Percentiles rank a stretch among this genome's conserved stretches.
These are phyloP conservation scores for Chrysomela aeneicollis DNA, from an alignment of 2,888 invertebrate species.

Conservation along the genomic window DNA sequence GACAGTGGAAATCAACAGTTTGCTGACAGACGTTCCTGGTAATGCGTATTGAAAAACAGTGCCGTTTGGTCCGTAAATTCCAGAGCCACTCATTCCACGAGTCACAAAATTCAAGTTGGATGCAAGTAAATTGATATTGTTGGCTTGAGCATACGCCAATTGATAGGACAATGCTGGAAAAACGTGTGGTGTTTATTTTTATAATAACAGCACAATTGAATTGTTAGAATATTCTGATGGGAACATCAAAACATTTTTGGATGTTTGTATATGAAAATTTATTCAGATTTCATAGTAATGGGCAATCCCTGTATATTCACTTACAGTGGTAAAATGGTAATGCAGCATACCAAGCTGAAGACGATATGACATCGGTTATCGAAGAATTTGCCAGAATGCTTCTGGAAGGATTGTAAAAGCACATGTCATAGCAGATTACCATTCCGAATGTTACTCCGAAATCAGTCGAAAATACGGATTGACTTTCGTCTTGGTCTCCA, in stretches of 20 bases:
- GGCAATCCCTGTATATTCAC: too few species aligned
- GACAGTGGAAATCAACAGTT: conserved; percentile 33
- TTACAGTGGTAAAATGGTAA: conserved; percentile 47
- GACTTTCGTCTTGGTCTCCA: conserved; percentile 33
- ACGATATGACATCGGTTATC: conserved; percentile 44
- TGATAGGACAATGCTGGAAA: conserved; percentile 47
- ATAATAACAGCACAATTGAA: neutral
- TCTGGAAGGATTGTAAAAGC: conserved; percentile 44
- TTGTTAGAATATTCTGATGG: too few species aligned
- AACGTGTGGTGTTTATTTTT: neutral
- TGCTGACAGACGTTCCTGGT: conserved; percentile 38
- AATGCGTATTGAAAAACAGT: conserved; percentile 35
- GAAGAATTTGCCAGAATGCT: conserved; percentile 32
- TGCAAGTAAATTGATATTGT: conserved; percentile 47
- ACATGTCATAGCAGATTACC: conserved; percentile 45
- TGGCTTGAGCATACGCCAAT: conserved; percentile 46
- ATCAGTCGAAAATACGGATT: conserved; percentile 42
- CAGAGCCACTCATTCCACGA: conserved; percentile 46
- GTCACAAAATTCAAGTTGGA: conserved; percentile 42
- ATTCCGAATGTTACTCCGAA: conserved; percentile 47
- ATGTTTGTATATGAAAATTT: too few species aligned
- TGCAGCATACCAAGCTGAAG: conserved; percentile 43
- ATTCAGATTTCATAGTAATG: too few species aligned
- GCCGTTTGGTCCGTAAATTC: conserved; percentile 45
- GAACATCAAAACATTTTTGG: too few species aligned